Conservation (phyloP, 2,113 vertebrate genomes). For the Vicugna pacos region DNA sequence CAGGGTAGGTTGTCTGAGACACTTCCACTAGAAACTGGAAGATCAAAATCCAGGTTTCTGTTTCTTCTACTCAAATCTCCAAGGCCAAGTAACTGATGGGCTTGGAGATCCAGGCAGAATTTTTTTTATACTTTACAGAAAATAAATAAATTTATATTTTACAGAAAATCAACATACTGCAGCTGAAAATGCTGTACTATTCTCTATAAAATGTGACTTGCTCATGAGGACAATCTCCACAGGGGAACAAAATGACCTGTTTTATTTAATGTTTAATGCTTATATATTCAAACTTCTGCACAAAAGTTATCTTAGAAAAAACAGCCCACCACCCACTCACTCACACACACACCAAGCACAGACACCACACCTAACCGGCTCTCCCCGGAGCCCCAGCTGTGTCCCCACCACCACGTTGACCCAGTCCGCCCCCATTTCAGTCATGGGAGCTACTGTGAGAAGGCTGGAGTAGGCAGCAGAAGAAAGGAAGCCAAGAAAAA, state of each 20-base stretch:
- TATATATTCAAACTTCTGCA: background rate
- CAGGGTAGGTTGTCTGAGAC: background rate
- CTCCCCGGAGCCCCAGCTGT: background rate
- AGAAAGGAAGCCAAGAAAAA: background rate
- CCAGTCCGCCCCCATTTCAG: background rate
- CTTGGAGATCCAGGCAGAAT: background rate
- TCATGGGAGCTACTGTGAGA: background rate
- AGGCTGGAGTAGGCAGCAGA: background rate
- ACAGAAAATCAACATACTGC: slow-evolving; percentile 27
- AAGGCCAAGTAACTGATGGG: background rate
- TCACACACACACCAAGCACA: background rate
- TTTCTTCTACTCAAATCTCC: background rate
- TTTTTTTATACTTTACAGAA: background rate
- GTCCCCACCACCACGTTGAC: background rate
- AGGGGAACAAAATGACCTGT: background rate
- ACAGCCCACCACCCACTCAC: background rate
- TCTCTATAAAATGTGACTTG: slow-evolving; percentile 44
- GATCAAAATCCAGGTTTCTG: background rate
- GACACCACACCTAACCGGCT: background rate
- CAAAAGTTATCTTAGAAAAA: background rate
- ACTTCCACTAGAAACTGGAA: background rate
- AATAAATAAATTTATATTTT: background rate
- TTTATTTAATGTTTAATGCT: background rate
- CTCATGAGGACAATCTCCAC: background rate
- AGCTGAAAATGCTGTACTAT: background rate